Base-by-base conservation (phyloP, 2,797 vertebrate species). In the Propithecus deckenii region DNA sequence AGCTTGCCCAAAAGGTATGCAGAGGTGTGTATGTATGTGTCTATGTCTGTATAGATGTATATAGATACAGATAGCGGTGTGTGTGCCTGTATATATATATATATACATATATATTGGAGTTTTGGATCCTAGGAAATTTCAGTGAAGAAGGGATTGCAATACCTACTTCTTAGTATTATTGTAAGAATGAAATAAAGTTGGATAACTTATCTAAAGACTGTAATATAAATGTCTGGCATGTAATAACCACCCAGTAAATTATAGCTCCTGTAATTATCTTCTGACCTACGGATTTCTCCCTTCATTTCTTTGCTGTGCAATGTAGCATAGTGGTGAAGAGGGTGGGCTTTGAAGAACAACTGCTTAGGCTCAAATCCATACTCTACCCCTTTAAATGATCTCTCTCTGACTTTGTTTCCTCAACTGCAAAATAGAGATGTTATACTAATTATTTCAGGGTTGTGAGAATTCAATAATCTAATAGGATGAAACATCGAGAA, bases 151-250 rank as follows among this genome's bases (percentile, higher is more conserved):
- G 12, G 30, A 80, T 76, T 76, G n/a, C 30, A 93, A 50, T 48
- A 55, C 11, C 57, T 94, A 67, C 52, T 92, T 91, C 4, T 7
- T 50, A 91, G 55, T 23, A 67, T 76, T 92, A 69, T 78, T 81
- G 18, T 92, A 48, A 89, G 32, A 78, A 28, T 91, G 61, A 95
- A 93, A 38, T 89, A 69, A 96, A 95, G 69, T 86, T 88, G 84
- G 59, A 80, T 92, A 67, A 43, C 13, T 41, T 96, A 48, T 28
- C 2, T 90, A 78, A 87, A 76, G 32, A 28, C 41, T 76, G 55
- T 38, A 48, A 32, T 65, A 22, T 89, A 92, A 78, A 18, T 74
- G 12, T 38, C 75, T 75, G 61, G 12, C 30, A 15, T 85, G 5
- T 69, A 84, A 61, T 67, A 85, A 55, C 20, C 43, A 50, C 30